Evolutionary conservation across 2,888 invertebrate genomes (phyloP).

Genomic region (Dynastes grantii): DNA sequence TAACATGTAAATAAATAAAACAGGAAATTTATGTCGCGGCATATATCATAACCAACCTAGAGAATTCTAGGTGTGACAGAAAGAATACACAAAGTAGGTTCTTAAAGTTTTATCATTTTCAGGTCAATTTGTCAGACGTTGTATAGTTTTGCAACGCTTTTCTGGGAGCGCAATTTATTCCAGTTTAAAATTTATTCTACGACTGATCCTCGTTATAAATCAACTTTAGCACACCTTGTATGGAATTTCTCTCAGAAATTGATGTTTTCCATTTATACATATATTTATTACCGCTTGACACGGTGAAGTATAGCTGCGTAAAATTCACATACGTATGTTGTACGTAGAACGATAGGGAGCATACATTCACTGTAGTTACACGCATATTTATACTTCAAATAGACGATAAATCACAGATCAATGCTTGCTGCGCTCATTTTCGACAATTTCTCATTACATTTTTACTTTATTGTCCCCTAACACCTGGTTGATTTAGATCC

Average conservation of each 20-base stretch:
- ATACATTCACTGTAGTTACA: background rate
- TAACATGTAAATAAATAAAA: no score
- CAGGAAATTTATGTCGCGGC: background rate
- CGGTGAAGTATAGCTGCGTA: conserved; percentile 17
- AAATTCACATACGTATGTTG: conserved; percentile 4
- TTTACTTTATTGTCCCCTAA: no score
- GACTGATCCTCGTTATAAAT: conserved; percentile 40
- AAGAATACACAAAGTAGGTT: conserved; percentile 28
- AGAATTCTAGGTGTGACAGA: conserved; percentile 11
- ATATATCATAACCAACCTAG: conserved; percentile 12
- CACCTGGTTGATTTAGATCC: no score
- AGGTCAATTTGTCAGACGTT: conserved; percentile 38
- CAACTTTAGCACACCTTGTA: conserved; percentile 42
- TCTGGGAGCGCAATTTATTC: conserved; percentile 22
- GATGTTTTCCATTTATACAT: conserved; percentile 46
- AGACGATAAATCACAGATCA: background rate
- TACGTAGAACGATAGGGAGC: background rate
- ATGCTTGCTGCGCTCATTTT: background rate
- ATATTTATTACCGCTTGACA: conserved; percentile 36
- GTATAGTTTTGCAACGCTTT: conserved; percentile 34
- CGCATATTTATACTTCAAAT: background rate
- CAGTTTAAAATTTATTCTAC: conserved; percentile 41
- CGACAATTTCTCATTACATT: no score
- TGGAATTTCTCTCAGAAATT: conserved; percentile 36
- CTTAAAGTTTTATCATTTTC: conserved; percentile 39